Base-by-base conservation (phyloP, 37 sponge, comb jelly and placozoan genomes). In the Lycopodina hypogea region DNA sequence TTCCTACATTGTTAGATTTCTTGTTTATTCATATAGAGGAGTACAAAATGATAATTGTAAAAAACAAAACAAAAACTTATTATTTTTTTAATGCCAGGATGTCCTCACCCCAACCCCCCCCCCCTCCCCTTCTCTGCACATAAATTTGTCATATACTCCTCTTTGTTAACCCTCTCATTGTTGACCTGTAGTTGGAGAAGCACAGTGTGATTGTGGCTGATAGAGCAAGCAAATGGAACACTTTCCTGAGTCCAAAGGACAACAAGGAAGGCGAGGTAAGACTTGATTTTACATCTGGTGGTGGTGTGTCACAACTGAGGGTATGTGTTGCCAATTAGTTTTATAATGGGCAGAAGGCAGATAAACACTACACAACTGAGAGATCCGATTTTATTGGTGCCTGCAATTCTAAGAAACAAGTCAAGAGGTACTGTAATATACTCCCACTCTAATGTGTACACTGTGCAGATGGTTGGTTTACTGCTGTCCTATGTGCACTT, bases 181-280 rank as follows among this genome's bases (percentile, higher is more conserved):
- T 68, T 36, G 11, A 9, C 15, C 21, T 42, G 36, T 39, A 76
- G 76, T 23, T 56, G 39, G 70, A 79, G n/a, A n/a, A n/a, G 23
- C 74, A 81, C 38, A 64, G 78, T 11, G 78, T 71, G 35, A 35
- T 77, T 9, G 30, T 77, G 14, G 38, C 85, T 0, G 61, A 41
- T 8, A 77, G 29, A 11, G 22, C 33, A n/a, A 84, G 85, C 63
- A 84, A 69, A 48, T 84, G 85, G 85, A 76, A 69, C 12, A 42
- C 77, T n/a, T 84, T 76, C 78, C 39, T 61, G 78, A 84, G 45
- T 58, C 81, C 21, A 58, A 71, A 35, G 63, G 48, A 45, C 8
- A 9, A 45, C 28, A 33, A 35, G 21, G 56, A 53, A 30, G 74
- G 55, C 3, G 57, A 74, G 56, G 74, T 74, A 29, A 32, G 67